Evolutionary conservation across 2,113 vertebrate genomes (phyloP).

Genomic region (Cynoglossus semilaevis): DNA sequence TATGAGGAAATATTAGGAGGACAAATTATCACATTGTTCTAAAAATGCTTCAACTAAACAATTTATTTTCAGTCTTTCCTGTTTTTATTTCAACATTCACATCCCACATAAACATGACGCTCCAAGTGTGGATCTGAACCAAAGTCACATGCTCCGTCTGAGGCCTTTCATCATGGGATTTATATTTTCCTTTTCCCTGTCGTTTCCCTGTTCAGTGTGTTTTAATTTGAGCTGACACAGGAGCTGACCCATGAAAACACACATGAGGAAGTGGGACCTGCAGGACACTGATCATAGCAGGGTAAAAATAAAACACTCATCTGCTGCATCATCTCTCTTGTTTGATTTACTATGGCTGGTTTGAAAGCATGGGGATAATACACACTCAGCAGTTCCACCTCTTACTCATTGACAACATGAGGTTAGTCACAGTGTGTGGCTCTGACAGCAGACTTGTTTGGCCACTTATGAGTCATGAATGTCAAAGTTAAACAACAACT

Average conservation of each 20-base stretch:
- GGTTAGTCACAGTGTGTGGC: conserved; percentile 1
- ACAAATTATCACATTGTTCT: no score
- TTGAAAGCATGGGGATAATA: conserved; percentile 8
- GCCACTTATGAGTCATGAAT: not conserved
- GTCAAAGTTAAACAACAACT: not conserved
- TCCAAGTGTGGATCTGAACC: not conserved
- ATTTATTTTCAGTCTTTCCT: not conserved
- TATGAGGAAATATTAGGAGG: no score
- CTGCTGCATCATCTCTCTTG: not conserved
- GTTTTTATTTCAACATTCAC: not conserved
- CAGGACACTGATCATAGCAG: conserved; percentile 1
- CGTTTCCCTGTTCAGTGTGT: conserved; percentile 13
- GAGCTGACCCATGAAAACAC: conserved; percentile 25
- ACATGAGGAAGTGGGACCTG: conserved; percentile 28
- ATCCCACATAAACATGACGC: not conserved
- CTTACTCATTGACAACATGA: conserved; percentile 24
- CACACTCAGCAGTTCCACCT: conserved; percentile 28
- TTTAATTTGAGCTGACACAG: conserved; percentile 16
- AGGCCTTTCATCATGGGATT: conserved; percentile 38
- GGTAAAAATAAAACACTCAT: conserved; percentile 13
- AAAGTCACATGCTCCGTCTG: conserved; percentile 49
- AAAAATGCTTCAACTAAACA: not conserved
- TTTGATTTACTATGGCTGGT: conserved; percentile 24
- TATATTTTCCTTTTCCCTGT: conserved; percentile 10
- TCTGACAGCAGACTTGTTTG: not conserved